These are phyloP conservation scores for Craterocephalus amniculus DNA, from an alignment of 2,797 vertebrate genomes.

Conservation along the genomic window DNA sequence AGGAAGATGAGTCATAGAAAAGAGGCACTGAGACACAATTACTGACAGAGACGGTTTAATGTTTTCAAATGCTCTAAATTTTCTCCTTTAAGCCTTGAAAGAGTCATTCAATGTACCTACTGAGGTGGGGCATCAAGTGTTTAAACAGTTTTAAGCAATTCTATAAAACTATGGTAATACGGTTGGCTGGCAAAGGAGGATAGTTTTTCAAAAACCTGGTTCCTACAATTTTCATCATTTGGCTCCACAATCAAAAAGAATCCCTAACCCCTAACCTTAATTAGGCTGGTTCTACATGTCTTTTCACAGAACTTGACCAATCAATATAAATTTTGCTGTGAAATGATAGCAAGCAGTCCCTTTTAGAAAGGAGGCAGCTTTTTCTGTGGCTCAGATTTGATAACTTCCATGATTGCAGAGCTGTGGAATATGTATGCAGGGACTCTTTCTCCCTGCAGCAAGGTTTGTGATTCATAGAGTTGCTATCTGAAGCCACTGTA, in stretches of 20 bases:
- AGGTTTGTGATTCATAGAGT: background rate
- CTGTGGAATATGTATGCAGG: background rate
- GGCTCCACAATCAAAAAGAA: background rate
- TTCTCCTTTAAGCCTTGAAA: background rate
- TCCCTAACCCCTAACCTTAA: background rate
- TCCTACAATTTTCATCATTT: background rate
- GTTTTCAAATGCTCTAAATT: background rate
- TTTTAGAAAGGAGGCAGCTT: background rate
- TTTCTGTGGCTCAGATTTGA: background rate
- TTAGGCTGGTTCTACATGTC: background rate
- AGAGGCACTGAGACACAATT: background rate
- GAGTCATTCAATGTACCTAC: background rate
- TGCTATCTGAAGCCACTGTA: background rate
- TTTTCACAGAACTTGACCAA: background rate
- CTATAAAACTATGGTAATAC: background rate
- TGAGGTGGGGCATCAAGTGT: background rate
- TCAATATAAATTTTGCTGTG: background rate
- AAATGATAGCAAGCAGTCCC: background rate
- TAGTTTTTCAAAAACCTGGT: background rate
- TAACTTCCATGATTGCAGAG: background rate
- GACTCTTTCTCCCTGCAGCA: background rate
- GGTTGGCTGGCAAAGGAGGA: background rate
- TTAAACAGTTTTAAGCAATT: background rate
- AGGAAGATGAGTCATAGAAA: constrained; percentile 2
- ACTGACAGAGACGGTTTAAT: constrained; percentile 10